Base-by-base conservation (phyloP, 2,113 vertebrate species). In the Cynoglossus semilaevis region DNA sequence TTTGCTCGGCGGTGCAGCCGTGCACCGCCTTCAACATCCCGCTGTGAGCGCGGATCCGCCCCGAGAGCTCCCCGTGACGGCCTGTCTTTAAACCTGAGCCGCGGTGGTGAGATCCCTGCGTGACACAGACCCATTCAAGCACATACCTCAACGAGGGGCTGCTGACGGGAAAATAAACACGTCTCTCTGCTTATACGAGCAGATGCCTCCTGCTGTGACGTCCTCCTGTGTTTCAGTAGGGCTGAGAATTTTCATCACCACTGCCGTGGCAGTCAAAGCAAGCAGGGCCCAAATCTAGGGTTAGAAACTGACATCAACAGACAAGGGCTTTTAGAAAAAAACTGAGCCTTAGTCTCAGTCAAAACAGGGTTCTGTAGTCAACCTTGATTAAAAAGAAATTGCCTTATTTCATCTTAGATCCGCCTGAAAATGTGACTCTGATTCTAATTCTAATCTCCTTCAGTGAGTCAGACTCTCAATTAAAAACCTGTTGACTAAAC, bases 81-180 rank as follows among this genome's bases (percentile, higher is more conserved):
- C 45, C 37, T 12, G 57, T 67, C 86, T 83, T 87, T 87, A 85
- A 89, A 89, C 82, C 82, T 74, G 85, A 87, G 80, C 82, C 76
- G 76, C 71, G 70, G 76, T 70, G 69, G 81, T 60, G 77, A 74
- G 54, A 59, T 82, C 86, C 81, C 88, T 60, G 81, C 71, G 79
- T 86, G 85, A 80, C 82, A 74, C 80, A 70, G 73, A 72, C 75
- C 77, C 79, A 76, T 84, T 86, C 81, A 84, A 76, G 77, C 82
- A 71, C 82, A 84, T 85, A 86, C 88, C 82, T 90, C 87, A 81
- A 76, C 81, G 70, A 76, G 76, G 74, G 73, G 74, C 70, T 61
- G 72, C 79, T 83, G 82, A 82, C 74, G 79, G 85, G 83, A 90
- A 91, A 90, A 91, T 89, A 92, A 91, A 91, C 88, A 89, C 52